Evolutionary conservation across 92 coral and sea anemone species (phyloP).

Genomic region (Actinostola sp.): DNA sequence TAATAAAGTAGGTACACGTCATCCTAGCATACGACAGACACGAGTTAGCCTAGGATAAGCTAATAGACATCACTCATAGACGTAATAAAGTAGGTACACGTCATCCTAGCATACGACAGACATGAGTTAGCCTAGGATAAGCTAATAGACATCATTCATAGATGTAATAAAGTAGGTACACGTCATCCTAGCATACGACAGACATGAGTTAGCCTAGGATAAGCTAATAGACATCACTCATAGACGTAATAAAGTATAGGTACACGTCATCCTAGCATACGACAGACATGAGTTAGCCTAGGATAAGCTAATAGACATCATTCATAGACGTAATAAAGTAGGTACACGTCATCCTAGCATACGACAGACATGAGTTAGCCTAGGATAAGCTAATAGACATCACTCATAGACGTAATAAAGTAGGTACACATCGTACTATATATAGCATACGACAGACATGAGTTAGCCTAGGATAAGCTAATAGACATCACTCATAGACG

Average conservation of each 20-base stretch:
- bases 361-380: constrained; percentile 44
- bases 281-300: not conserved
- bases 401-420: not conserved
- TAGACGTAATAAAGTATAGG: not conserved
- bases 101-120: constrained; percentile 41
- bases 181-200: constrained; percentile 45
- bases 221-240: not conserved
- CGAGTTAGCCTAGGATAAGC: too few relatives aligned
- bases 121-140: not conserved
- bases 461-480: not conserved
- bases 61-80: not conserved
- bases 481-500: not conserved
- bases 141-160: not conserved
- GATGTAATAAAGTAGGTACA: not conserved
- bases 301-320: not conserved
- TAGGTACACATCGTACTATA: not conserved
- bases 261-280: constrained; percentile 44
- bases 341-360: not conserved
- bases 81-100: not conserved
- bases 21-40: constrained; percentile 35
- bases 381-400: not conserved
- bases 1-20: not conserved
- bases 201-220: not conserved
- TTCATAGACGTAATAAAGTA: not conserved
- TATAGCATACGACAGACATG: not conserved